A percentile compares a stretch with the other conserved stretches of the same genome.
Conservation (phyloP, 2,797 vertebrate genomes). For the Potorous gilbertii region DNA sequence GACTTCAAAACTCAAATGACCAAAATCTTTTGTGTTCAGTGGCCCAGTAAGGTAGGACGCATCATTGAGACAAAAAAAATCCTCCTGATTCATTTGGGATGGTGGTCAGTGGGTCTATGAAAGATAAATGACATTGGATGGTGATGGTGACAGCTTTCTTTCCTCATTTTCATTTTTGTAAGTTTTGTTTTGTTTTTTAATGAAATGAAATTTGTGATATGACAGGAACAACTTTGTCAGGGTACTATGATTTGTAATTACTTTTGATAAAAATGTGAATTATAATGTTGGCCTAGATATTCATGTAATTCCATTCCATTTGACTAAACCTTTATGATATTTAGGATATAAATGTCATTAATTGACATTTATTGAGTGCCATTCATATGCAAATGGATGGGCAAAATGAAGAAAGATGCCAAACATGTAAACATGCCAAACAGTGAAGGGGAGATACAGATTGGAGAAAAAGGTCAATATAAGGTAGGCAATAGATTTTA, state of each 20-base stretch:
- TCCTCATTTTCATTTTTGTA: slow-evolving; percentile 29
- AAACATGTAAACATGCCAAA: not conserved
- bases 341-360: not conserved
- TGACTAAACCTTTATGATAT: not conserved
- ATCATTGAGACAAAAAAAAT: not conserved
- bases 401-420: not conserved
- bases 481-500: not conserved
- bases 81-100: slow-evolving; percentile 8
- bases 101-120: not conserved
- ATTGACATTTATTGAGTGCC: not conserved
- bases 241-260: slow-evolving; percentile 8
- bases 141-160: slow-evolving; percentile 29
- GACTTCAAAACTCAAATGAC: not conserved
- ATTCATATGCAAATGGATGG: not conserved
- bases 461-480: not conserved
- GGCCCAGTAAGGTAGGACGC: slow-evolving; percentile 3
- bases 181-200: slow-evolving; percentile 22
- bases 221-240: slow-evolving; percentile 29
- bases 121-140: slow-evolving; percentile 10
- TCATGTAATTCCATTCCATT: not conserved
- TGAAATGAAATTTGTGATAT: slow-evolving; percentile 14
- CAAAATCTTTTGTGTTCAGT: not conserved
- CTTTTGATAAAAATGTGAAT: slow-evolving; percentile 53
- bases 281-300: not conserved
- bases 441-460: not conserved